A percentile compares a stretch with the other conserved stretches of the same genome.
phyloP scores from a whole-genome alignment of 2,888 invertebrate species.

The Electrophaes corylata region DNA sequence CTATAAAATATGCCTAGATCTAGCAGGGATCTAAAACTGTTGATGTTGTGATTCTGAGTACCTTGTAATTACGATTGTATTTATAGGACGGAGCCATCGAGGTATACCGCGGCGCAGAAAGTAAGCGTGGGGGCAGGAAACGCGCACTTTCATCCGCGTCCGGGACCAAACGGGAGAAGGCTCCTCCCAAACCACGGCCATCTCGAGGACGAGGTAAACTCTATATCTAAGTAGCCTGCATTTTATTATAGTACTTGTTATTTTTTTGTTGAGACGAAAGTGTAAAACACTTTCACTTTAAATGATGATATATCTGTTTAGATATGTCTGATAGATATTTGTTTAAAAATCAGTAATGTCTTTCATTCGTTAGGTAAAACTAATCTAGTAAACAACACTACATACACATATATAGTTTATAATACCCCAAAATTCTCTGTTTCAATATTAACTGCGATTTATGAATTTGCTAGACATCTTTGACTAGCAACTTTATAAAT shows the following conservation, averaged over 20 bases:
- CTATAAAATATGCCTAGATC: no score
- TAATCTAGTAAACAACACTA: background rate
- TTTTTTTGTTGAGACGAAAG: slow-evolving; percentile 25
- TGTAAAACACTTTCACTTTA: slow-evolving; percentile 25
- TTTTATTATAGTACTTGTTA: background rate
- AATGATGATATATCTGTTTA: background rate
- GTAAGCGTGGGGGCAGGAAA: slow-evolving; percentile 71
- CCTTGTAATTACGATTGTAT: background rate
- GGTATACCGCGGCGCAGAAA: slow-evolving; percentile 50
- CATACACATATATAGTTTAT: background rate
- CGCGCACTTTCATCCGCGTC: slow-evolving; percentile 68
- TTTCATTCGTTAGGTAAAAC: background rate
- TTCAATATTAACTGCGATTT: background rate
- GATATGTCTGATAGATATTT: no score
- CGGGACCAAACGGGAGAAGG: slow-evolving; percentile 52
- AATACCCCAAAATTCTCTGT: background rate
- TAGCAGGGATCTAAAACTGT: background rate
- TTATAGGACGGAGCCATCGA: slow-evolving; percentile 14
- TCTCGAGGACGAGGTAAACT: slow-evolving; percentile 61
- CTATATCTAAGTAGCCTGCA: background rate
- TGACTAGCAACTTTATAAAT: background rate
- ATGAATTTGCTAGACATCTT: background rate
- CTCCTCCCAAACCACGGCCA: slow-evolving; percentile 54
- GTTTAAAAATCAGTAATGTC: background rate
- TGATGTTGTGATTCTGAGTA: background rate